Evolutionary conservation across 2,888 invertebrate genomes (phyloP), one percentile per base, ranked within the genome.

Genomic region (Andrena bucephala): DNA sequence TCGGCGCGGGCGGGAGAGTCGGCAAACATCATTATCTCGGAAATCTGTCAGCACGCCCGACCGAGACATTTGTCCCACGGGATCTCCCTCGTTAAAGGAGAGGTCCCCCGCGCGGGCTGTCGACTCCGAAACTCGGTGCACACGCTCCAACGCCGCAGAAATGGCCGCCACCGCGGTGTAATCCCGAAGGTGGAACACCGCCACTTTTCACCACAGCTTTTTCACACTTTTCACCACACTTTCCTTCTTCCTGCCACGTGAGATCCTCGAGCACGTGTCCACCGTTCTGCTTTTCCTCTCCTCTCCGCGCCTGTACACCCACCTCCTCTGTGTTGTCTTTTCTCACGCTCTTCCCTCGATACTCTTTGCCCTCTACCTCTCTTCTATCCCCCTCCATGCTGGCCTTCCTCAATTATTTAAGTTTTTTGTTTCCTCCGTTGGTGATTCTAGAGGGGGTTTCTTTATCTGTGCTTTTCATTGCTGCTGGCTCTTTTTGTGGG

Each of bases 1-100:
- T 59, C 52, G 59, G 13, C 33, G n/a, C 63, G 65, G 27, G 7
- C 60, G 73, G 52, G 36, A 59, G 59, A 48, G 81, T 80, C 67
- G 72, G 81, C 81, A 88, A 88, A 86, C 84, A 88, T 88, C 88
- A 78, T 88, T 88, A 88, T 78, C 83, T 80, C 76, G 52, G 63
- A 77, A 76, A 86, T 88, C 81, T 83, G 80, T 88, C 84, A 66
- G 63, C 71, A 71, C 31, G 60, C 31, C 63, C 69, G 67, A 66
- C 73, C 77, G 71, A 65, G 86, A 62, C 77, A 83, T 83, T 84
- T 70, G 79, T 88, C 83, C 82, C 76, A 29, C 63, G 87, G 80
- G 84, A 78, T 86, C 81, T 63, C 29, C 67, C 87, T 88, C 77
- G 81, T 88, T 88, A 88, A 42, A 80, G 77, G 75, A 66, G 54